These are phyloP conservation scores for Xerus rutilus DNA, from an alignment of 2,797 vertebrate genomes.

Conservation along the genomic window DNA sequence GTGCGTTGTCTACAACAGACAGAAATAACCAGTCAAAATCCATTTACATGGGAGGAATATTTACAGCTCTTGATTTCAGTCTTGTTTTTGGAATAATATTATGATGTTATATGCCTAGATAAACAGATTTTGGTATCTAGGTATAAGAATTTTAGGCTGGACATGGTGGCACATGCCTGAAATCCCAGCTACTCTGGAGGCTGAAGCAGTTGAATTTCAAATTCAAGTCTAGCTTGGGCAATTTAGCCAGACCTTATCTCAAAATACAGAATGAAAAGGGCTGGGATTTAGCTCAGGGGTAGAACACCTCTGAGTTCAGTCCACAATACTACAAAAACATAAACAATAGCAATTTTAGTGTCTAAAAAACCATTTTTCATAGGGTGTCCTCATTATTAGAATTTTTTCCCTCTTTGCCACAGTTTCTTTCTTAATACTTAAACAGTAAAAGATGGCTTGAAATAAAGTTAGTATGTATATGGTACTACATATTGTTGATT, in stretches of 20 bases:
- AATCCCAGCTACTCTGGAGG: neutral
- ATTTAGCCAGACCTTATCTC: neutral
- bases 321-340: no score
- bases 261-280: neutral
- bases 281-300: neutral
- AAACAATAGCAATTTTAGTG: neutral
- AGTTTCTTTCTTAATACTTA: slow-evolving; percentile 57
- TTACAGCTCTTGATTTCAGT: slow-evolving; percentile 25
- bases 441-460: slow-evolving; percentile 45
- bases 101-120: neutral
- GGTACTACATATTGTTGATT: slow-evolving; percentile 37
- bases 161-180: neutral
- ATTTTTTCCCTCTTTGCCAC: slow-evolving; percentile 27
- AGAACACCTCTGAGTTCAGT: no score
- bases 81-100: slow-evolving; percentile 65
- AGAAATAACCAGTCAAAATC: slow-evolving; percentile 53
- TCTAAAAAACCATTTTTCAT: slow-evolving; percentile 45
- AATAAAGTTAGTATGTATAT: slow-evolving; percentile 42
- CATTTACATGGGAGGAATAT: neutral
- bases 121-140: neutral
- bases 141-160: neutral
- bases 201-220: neutral
- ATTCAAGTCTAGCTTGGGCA: neutral
- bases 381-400: neutral
- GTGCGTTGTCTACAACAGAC: neutral